These are phyloP conservation scores for Gibbula magus DNA, from an alignment of 2,888 invertebrate species.

Conservation along the genomic window DNA sequence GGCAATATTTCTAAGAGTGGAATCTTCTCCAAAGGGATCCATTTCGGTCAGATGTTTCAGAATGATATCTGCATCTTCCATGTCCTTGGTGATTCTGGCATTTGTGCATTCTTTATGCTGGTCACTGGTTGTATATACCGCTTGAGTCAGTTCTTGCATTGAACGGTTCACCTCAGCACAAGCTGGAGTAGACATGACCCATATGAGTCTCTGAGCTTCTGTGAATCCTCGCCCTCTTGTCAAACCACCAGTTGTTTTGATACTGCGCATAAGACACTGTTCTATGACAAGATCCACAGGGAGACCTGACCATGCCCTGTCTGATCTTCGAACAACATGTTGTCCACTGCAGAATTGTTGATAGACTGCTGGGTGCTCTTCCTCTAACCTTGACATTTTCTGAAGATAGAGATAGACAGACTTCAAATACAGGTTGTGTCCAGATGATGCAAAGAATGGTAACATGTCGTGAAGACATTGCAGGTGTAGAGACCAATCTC, in stretches of 20 bases:
- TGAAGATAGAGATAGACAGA: neutral
- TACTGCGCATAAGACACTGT: constrained; percentile 16
- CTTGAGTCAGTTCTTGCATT: neutral
- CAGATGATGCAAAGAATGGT: neutral
- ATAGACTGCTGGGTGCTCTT: neutral
- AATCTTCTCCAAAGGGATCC: neutral
- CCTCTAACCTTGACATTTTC: neutral
- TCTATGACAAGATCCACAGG: neutral
- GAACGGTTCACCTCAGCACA: constrained; percentile 4
- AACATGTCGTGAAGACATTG: neutral
- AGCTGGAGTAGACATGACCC: neutral
- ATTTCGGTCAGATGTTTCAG: constrained; percentile 8
- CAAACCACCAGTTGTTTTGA: constrained; percentile 16
- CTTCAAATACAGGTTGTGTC: neutral
- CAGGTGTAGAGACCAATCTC: constrained; percentile 1
- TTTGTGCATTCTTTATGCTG: neutral
- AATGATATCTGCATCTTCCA: neutral
- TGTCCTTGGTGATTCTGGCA: constrained; percentile 12
- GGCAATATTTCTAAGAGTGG: neutral
- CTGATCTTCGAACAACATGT: constrained; percentile 10
- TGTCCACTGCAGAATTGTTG: neutral
- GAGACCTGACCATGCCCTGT: neutral
- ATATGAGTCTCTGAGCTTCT: constrained; percentile 1
- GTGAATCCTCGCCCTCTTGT: neutral
- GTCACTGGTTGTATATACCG: constrained; percentile 1